These are phyloP conservation scores for Pangasianodon hypophthalmus DNA, from an alignment of 2,113 vertebrate genomes.

Conservation along the genomic window DNA sequence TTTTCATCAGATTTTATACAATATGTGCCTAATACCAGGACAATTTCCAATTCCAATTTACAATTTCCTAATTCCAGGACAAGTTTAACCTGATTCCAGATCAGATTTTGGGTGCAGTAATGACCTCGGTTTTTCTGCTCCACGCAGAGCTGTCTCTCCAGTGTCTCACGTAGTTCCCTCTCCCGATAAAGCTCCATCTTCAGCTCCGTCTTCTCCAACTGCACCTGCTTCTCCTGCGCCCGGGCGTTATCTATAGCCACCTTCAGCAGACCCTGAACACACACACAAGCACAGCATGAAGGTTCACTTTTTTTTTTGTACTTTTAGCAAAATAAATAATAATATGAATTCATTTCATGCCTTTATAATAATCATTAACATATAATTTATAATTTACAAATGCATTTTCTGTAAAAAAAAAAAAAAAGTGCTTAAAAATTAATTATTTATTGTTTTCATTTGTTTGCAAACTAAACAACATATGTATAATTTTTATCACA, in stretches of 20 bases:
- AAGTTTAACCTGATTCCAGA: background rate
- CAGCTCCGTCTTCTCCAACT: slow-evolving; percentile 96
- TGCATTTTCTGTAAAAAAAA: background rate
- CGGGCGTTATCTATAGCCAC: slow-evolving; percentile 97
- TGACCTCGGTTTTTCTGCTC: slow-evolving; percentile 98
- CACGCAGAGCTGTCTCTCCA: slow-evolving; percentile 95
- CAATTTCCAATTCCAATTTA: too few relatives aligned
- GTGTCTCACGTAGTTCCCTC: slow-evolving; percentile 91
- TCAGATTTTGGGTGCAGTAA: background rate
- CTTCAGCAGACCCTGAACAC: slow-evolving; percentile 92
- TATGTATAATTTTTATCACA: background rate
- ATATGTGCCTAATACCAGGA: background rate
- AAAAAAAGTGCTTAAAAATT: background rate
- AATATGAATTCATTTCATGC: background rate
- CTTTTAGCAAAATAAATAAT: background rate
- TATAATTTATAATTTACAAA: background rate
- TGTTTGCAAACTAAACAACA: background rate
- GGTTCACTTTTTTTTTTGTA: background rate
- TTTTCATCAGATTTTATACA: background rate
- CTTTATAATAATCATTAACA: background rate
- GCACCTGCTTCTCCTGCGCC: slow-evolving; percentile 97
- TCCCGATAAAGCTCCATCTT: slow-evolving; percentile 98
- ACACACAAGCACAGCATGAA: background rate
- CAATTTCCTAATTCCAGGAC: background rate
- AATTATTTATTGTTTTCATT: background rate